Conservation (phyloP, 2,888 invertebrate species). For the Euplagia quadripunctaria region DNA sequence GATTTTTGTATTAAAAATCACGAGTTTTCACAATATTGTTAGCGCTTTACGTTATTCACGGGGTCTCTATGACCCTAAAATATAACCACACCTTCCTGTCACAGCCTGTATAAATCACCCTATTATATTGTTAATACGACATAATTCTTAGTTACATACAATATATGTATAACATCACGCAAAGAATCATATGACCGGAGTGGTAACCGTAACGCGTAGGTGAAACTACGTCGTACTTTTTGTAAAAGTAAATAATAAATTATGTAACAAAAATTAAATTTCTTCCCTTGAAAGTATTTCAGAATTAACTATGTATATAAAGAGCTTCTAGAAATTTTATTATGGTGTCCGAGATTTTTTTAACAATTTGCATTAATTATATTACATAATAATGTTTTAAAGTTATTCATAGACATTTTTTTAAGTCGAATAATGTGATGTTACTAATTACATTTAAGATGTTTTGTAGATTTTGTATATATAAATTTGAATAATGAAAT, state of each 20-base stretch:
- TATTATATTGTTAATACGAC: too few relatives aligned
- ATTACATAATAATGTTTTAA: neutral
- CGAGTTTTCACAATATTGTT: too few relatives aligned
- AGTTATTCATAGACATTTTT: neutral
- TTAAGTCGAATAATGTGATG: neutral
- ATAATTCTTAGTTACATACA: neutral
- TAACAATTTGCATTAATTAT: conserved; percentile 8
- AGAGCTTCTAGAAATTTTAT: neutral
- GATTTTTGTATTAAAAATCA: too few relatives aligned
- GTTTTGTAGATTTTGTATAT: neutral
- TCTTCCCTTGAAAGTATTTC: neutral
- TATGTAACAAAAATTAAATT: neutral
- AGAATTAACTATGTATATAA: neutral
- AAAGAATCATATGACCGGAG: neutral
- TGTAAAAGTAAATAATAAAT: neutral
- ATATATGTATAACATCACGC: neutral
- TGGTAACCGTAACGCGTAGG: neutral
- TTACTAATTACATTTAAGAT: neutral
- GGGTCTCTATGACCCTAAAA: too few relatives aligned
- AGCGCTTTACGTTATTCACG: too few relatives aligned
- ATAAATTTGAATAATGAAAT: neutral
- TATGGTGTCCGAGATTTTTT: neutral
- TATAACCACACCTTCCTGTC: too few relatives aligned
- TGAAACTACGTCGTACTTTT: neutral
- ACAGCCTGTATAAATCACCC: too few relatives aligned